A percentile compares a stretch with the other conserved stretches of the same genome.
phyloP scores from a whole-genome alignment of 2,888 invertebrate genomes.

The Parnassius glacialis region DNA sequence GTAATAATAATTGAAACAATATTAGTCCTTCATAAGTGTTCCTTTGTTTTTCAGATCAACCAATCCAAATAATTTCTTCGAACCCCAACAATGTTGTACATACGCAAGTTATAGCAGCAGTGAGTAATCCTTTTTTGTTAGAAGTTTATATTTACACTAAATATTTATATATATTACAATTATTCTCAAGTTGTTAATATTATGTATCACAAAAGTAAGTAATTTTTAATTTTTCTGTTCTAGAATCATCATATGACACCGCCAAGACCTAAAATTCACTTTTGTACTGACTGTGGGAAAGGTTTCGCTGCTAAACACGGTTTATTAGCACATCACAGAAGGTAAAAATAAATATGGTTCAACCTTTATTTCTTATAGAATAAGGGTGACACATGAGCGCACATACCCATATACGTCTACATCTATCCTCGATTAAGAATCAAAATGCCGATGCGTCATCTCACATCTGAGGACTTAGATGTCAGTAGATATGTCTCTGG shows the following conservation, averaged over 20 bases:
- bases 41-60: slow-evolving; percentile 59
- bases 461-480: too few species aligned
- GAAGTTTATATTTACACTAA: too few species aligned
- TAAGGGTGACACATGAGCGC: too few species aligned
- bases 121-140: slow-evolving; percentile 41
- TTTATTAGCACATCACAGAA: slow-evolving; percentile 88
- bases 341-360: slow-evolving; percentile 45
- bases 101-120: slow-evolving; percentile 74
- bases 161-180: too few species aligned
- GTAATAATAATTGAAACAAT: too few species aligned
- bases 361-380: too few species aligned
- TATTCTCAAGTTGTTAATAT: too few species aligned
- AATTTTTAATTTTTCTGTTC: slow-evolving; percentile 16
- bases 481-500: too few species aligned
- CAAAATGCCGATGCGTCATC: too few species aligned
- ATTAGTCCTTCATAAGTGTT: neutral
- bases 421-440: too few species aligned
- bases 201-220: neutral
- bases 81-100: slow-evolving; percentile 73
- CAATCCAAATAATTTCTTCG: slow-evolving; percentile 71
- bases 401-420: too few species aligned
- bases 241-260: slow-evolving; percentile 66
- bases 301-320: slow-evolving; percentile 92
- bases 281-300: slow-evolving; percentile 90
- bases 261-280: slow-evolving; percentile 86